A percentile compares a stretch with the other conserved stretches of the same genome.
phyloP scores from a whole-genome alignment of 2,113 vertebrate genomes.

The Phoxinus phoxinus region DNA sequence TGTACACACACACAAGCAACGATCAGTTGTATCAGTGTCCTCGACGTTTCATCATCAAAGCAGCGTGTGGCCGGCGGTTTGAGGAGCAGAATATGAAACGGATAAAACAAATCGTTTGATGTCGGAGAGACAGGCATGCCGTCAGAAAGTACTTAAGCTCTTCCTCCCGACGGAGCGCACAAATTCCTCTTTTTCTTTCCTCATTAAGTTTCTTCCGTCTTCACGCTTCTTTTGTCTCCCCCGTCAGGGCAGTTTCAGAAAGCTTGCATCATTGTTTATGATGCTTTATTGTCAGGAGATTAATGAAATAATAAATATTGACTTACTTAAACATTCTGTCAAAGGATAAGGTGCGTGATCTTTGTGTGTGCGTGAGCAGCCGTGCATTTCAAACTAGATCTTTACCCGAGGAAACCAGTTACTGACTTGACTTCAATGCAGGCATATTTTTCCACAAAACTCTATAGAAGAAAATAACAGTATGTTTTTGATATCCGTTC shows the following conservation, averaged over 20 bases:
- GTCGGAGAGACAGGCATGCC: constrained; percentile 81
- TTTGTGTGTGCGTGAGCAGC: background rate
- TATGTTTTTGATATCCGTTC: background rate
- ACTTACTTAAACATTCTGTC: constrained; percentile 64
- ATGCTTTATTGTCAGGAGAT: constrained; percentile 68
- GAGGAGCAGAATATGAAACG: constrained; percentile 79
- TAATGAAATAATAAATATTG: constrained; percentile 75
- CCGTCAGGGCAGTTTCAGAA: constrained; percentile 69
- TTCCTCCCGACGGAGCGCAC: constrained; percentile 73
- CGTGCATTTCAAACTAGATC: constrained; percentile 19
- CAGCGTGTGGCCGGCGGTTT: constrained; percentile 73
- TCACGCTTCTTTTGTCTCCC: constrained; percentile 53
- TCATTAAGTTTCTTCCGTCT: constrained; percentile 54
- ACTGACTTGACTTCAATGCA: background rate
- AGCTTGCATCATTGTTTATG: constrained; percentile 78
- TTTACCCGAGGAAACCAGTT: constrained; percentile 26
- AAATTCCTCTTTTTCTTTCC: constrained; percentile 61
- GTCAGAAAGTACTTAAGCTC: constrained; percentile 80
- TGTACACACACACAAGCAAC: constrained; percentile 34
- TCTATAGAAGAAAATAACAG: background rate
- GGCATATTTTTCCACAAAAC: background rate
- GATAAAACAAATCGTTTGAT: constrained; percentile 85
- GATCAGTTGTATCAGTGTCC: constrained; percentile 74
- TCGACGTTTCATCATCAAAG: constrained; percentile 85
- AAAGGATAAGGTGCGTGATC: constrained; percentile 39